Evolutionary conservation across 2,888 invertebrate species (phyloP).

Genomic region (Epirrita christyi): DNA sequence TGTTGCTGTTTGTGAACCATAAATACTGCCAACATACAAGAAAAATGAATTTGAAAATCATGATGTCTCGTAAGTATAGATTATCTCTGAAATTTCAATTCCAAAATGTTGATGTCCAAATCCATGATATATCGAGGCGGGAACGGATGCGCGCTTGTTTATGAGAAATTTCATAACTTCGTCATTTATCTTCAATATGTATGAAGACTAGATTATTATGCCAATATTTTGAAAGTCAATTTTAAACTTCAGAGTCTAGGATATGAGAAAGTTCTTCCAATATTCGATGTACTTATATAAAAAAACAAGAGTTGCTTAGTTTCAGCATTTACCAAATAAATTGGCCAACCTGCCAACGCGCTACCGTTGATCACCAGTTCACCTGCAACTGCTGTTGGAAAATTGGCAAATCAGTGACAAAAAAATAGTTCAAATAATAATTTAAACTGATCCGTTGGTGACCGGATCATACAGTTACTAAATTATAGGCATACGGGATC

Average conservation of each 20-base stretch:
- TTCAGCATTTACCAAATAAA: not conserved
- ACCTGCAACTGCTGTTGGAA: not conserved
- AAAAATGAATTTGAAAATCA: no score
- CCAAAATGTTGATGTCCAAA: conserved; percentile 74
- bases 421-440: no score
- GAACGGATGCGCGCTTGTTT: conserved; percentile 61
- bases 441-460: no score
- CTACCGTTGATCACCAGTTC: not conserved
- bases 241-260: conserved; percentile 9
- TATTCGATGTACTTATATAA: not conserved
- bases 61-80: conserved; percentile 11
- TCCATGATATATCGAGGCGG: conserved; percentile 75
- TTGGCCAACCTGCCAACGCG: not conserved
- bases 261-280: not conserved
- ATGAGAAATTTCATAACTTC: conserved; percentile 79
- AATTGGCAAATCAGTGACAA: no score
- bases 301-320: not conserved
- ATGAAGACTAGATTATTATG: conserved; percentile 17
- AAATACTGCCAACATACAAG: no score
- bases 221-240: conserved; percentile 13
- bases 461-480: no score
- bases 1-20: no score
- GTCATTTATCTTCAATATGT: conserved; percentile 66
- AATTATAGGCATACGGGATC: no score
- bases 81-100: conserved; percentile 75